Percentiles rank a stretch among this genome's conserved stretches.
Conservation (phyloP, 1,140 invertebrate genomes). For the Macrosteles quadrilineatus region DNA sequence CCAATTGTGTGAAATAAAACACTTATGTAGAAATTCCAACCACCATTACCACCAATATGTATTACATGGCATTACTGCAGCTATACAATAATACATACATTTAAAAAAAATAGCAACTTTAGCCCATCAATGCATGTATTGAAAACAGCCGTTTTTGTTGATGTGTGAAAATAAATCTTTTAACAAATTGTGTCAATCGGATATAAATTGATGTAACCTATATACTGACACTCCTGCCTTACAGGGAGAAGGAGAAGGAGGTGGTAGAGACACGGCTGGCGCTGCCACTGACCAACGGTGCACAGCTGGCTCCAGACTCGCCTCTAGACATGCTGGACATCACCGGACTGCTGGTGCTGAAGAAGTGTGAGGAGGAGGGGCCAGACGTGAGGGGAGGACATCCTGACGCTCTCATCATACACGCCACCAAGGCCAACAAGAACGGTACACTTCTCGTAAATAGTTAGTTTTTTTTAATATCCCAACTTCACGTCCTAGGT, state of each 20-base stretch:
- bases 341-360: constrained; percentile 71
- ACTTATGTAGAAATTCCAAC: too few species aligned
- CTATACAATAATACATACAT: too few species aligned
- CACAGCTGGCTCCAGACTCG: constrained; percentile 24
- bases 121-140: too few species aligned
- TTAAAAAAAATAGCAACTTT: too few species aligned
- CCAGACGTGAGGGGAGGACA: constrained; percentile 88
- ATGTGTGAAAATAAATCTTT: neutral
- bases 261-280: neutral
- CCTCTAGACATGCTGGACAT: constrained; percentile 81
- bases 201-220: too few species aligned
- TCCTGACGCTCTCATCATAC: constrained; percentile 88
- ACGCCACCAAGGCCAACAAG: constrained; percentile 90
- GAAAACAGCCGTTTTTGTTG: neutral
- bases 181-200: neutral
- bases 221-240: neutral
- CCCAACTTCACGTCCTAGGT: too few species aligned
- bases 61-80: too few species aligned
- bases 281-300: constrained; percentile 31
- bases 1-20: too few species aligned
- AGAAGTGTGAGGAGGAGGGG: constrained; percentile 77
- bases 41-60: too few species aligned
- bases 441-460: constrained; percentile 68
- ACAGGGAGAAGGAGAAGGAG: neutral
- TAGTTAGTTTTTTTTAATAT: constrained; percentile 37